Conservation (phyloP, 2,113 vertebrate species). For the Onychostruthus taczanowskii region DNA sequence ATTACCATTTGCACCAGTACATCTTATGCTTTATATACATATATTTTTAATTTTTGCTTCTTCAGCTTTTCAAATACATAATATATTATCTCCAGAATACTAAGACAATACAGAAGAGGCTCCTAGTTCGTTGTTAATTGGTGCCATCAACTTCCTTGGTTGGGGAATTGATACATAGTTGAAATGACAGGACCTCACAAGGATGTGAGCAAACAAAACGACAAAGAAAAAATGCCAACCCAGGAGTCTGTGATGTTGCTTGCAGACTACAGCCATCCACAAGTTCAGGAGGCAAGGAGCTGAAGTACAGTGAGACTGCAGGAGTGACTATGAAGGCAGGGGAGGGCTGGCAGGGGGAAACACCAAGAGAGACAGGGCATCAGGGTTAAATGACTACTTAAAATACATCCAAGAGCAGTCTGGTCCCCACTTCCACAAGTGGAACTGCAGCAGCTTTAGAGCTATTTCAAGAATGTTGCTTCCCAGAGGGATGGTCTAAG, state of each 20-base stretch:
- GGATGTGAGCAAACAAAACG: background rate
- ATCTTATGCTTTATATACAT: constrained; percentile 78
- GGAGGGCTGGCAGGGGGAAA: background rate
- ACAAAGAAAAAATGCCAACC: constrained; percentile 6
- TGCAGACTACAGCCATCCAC: background rate
- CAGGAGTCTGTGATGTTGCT: background rate
- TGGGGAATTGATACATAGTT: constrained; percentile 52
- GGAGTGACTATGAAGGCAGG: background rate
- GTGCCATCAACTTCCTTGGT: constrained; percentile 20
- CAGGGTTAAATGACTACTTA: background rate
- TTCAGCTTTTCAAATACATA: constrained; percentile 75
- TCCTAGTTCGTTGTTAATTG: constrained; percentile 58
- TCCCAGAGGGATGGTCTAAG: background rate
- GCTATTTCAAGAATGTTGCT: background rate
- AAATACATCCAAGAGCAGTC: constrained; percentile 21
- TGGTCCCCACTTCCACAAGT: constrained; percentile 8
- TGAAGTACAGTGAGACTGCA: background rate
- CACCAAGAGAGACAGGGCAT: background rate
- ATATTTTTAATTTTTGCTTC: constrained; percentile 70
- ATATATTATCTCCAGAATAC: constrained; percentile 79
- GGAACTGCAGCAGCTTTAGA: constrained; percentile 45
- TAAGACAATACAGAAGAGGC: constrained; percentile 70
- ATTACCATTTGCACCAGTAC: constrained; percentile 77
- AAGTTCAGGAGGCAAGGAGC: background rate
- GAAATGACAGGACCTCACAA: constrained; percentile 64